Percentiles rank a stretch among this genome's conserved stretches.
Conservation (phyloP, 1,140 invertebrate species). For the Laodelphax striatellus region DNA sequence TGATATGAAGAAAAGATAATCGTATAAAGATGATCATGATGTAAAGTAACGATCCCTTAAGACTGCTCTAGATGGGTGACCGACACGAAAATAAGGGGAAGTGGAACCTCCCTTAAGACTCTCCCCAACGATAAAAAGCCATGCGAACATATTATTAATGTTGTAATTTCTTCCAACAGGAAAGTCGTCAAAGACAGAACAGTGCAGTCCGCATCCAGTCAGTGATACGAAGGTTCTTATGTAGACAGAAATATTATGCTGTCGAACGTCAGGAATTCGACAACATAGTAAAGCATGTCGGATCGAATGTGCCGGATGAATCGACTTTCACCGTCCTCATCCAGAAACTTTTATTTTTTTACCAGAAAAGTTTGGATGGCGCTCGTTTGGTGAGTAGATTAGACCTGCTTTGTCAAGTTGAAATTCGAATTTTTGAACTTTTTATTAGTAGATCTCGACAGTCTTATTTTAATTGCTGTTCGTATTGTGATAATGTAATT, state of each 20-base stretch:
- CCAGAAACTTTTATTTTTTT: constrained; percentile 63
- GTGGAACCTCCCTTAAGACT: no score
- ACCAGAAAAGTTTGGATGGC: constrained; percentile 51
- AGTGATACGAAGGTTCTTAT: constrained; percentile 60
- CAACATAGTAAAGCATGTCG: constrained; percentile 35
- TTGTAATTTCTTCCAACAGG: constrained; percentile 35
- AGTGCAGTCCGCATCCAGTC: constrained; percentile 68
- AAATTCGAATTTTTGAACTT: background rate
- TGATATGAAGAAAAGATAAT: no score
- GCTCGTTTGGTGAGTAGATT: constrained; percentile 39
- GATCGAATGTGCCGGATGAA: constrained; percentile 34
- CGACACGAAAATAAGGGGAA: no score
- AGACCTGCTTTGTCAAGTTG: no score
- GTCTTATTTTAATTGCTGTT: no score
- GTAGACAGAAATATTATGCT: constrained; percentile 51
- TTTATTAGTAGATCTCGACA: no score
- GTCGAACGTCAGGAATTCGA: constrained; percentile 57
- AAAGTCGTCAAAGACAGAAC: constrained; percentile 51
- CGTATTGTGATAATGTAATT: no score
- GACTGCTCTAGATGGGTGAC: no score
- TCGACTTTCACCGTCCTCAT: constrained; percentile 42
- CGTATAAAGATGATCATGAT: no score
- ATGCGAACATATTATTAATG: no score
- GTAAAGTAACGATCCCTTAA: no score
- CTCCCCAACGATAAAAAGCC: no score